Conservation (phyloP, 2,888 invertebrate genomes). For the Pachymerium ferrugineum region DNA sequence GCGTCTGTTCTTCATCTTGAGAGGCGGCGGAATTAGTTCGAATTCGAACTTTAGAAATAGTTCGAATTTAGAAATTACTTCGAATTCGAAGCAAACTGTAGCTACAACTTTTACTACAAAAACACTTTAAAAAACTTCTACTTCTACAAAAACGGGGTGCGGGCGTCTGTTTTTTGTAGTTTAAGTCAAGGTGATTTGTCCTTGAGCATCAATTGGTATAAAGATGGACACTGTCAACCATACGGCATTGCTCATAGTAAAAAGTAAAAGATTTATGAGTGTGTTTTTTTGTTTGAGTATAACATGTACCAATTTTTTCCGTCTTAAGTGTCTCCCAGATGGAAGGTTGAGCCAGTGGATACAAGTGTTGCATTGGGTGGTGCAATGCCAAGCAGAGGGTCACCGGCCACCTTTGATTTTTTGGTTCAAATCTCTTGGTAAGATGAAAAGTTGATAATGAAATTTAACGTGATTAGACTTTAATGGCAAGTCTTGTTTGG, state of each 20-base stretch:
- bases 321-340: conserved; percentile 50
- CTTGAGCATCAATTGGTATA: conserved; percentile 35
- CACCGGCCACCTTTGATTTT: conserved; percentile 49
- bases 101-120: no score
- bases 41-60: no score
- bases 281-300: neutral
- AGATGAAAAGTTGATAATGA: conserved; percentile 18
- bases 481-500: neutral
- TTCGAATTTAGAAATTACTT: no score
- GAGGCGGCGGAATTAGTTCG: no score
- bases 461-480: neutral
- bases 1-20: no score
- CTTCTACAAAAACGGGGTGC: no score
- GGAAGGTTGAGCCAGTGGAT: conserved; percentile 50
- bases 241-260: conserved; percentile 72
- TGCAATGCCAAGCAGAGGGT: conserved; percentile 50
- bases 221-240: conserved; percentile 62
- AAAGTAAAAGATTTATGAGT: conserved; percentile 61
- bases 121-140: no score
- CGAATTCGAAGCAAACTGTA: no score
- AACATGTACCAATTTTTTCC: neutral
- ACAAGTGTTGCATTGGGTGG: conserved; percentile 46
- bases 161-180: conserved; percentile 36
- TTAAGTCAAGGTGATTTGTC: conserved; percentile 36
- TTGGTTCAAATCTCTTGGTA: conserved; percentile 51